These are phyloP conservation scores for Penaeus vannamei DNA, from an alignment of 1,140 invertebrate genomes.

Conservation along the genomic window DNA sequence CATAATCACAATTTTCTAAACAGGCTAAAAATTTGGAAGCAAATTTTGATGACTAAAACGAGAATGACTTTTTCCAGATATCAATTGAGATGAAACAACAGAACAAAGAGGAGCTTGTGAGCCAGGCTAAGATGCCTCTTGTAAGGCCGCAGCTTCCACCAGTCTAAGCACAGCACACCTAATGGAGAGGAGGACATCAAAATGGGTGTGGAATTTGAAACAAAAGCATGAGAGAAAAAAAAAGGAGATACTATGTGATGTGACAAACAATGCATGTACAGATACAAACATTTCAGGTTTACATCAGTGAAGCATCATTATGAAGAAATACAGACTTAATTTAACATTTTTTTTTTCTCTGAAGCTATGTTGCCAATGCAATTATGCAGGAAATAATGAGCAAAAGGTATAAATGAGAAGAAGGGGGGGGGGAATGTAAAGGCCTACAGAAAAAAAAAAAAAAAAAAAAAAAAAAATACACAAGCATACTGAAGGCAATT, in stretches of 20 bases:
- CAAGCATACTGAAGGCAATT: too few relatives aligned
- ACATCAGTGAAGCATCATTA: too few relatives aligned
- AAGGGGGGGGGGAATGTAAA: too few relatives aligned
- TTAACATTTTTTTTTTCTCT: too few relatives aligned
- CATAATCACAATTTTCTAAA: constrained; percentile 4
- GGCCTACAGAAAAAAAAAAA: too few relatives aligned
- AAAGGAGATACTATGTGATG: neutral
- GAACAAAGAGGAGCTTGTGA: constrained; percentile 21
- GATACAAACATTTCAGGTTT: too few relatives aligned
- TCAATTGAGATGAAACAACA: constrained; percentile 56
- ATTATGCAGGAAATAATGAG: too few relatives aligned
- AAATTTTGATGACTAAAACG: constrained; percentile 6
- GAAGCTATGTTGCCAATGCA: too few relatives aligned
- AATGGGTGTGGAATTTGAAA: neutral
- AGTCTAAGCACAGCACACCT: constrained; percentile 54
- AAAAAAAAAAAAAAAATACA: too few relatives aligned
- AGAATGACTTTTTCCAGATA: constrained; percentile 63
- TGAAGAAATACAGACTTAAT: too few relatives aligned
- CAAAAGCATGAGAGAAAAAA: neutral
- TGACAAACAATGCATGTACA: too few relatives aligned
- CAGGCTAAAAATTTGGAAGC: constrained; percentile 18
- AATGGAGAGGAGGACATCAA: neutral
- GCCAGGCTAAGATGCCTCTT: constrained; percentile 55
- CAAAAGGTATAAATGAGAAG: too few relatives aligned
- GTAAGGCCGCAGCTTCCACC: constrained; percentile 58